Evolutionary conservation across 2,797 vertebrate genomes (phyloP).

Genomic region (Tolypeutes matacus): DNA sequence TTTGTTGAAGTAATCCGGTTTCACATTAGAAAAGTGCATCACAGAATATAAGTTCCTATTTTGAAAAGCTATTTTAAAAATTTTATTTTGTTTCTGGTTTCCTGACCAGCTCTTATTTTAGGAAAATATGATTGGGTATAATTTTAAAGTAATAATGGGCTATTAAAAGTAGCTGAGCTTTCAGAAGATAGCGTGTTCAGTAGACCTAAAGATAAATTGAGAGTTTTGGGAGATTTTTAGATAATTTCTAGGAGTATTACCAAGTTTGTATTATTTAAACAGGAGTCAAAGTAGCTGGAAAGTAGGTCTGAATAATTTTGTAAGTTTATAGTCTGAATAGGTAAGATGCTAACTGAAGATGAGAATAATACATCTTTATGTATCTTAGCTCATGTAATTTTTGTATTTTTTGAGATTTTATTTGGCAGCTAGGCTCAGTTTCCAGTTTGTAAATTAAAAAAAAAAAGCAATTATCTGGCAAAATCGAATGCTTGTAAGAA

Average conservation of each 20-base stretch:
- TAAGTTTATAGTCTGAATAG: constrained; percentile 14
- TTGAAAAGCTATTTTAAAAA: constrained; percentile 69
- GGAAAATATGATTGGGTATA: constrained; percentile 64
- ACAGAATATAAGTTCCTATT: constrained; percentile 49
- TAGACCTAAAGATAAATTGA: constrained; percentile 53
- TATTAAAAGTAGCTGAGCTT: constrained; percentile 56
- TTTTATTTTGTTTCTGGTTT: constrained; percentile 72
- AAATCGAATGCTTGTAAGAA: not conserved
- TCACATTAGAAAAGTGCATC: constrained; percentile 59
- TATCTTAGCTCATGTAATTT: constrained; percentile 51
- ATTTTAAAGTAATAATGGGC: constrained; percentile 50
- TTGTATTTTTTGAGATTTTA: not conserved
- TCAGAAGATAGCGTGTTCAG: constrained; percentile 27
- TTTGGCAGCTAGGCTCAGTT: constrained; percentile 54
- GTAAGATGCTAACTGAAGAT: not conserved
- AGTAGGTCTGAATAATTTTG: constrained; percentile 11
- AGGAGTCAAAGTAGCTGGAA: constrained; percentile 38
- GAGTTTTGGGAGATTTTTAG: constrained; percentile 56
- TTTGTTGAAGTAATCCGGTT: constrained; percentile 64
- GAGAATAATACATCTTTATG: not conserved
- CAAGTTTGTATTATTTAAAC: constrained; percentile 24
- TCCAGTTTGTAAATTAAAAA: constrained; percentile 60
- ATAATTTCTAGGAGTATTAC: constrained; percentile 5
- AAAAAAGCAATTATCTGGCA: constrained; percentile 22
- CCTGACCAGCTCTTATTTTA: constrained; percentile 62